Percentiles rank a stretch among this genome's conserved stretches.
phyloP scores from a whole-genome alignment of 2,113 vertebrate species.

The Tyrannus savana region DNA sequence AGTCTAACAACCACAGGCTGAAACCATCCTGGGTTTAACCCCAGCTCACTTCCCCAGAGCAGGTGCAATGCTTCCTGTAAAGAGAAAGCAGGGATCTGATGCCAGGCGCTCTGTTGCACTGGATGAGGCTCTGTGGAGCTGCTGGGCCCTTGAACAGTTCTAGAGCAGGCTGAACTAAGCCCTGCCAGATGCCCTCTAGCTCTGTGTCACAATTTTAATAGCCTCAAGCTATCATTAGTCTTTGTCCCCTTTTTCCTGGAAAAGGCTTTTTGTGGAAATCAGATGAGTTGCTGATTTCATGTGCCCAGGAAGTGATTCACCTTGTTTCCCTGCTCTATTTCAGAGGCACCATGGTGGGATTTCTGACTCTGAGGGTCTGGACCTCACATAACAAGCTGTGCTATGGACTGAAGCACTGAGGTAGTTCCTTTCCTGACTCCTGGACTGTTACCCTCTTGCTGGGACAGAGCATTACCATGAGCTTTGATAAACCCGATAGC shows the following conservation, averaged over 20 bases:
- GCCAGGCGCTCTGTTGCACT: not conserved
- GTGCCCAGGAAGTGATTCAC: not conserved
- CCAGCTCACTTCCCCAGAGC: not conserved
- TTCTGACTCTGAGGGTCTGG: not conserved
- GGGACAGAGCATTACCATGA: not conserved
- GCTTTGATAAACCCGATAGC: not conserved
- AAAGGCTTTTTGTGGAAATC: not conserved
- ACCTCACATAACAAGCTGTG: not conserved
- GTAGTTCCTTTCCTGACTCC: not conserved
- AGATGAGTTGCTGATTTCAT: rapidly evolving
- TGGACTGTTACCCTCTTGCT: not conserved
- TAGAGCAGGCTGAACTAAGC: not conserved
- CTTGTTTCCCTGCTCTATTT: not conserved
- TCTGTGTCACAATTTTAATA: not conserved
- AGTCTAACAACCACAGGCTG: not conserved
- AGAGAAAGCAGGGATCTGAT: not conserved
- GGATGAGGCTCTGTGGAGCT: not conserved
- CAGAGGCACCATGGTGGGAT: not conserved
- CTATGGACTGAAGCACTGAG: not conserved
- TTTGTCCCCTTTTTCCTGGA: not conserved
- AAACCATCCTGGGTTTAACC: not conserved
- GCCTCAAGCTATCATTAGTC: too few species aligned
- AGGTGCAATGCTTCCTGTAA: not conserved
- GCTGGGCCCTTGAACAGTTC: not conserved
- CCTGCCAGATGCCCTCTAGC: not conserved